Base-by-base conservation (phyloP, 1,140 invertebrate genomes). In the Argopecten irradians region DNA sequence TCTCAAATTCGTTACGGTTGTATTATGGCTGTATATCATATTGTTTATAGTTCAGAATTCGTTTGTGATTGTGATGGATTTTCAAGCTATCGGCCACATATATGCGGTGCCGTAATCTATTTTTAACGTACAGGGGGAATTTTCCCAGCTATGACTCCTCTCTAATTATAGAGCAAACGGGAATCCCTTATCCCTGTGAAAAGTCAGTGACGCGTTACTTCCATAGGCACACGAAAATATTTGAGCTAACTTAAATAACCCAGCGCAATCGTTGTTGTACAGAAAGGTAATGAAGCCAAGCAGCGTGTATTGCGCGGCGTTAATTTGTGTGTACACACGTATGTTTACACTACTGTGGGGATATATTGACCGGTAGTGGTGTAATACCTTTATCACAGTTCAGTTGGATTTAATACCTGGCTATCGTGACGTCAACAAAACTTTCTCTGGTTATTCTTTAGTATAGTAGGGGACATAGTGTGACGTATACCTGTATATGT, bases 221-320 rank as follows among this genome's bases (percentile, higher is more conserved):
- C 55, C 55, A 71, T 71, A 28, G 55, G n/a, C 55, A 71, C 55
- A 71, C 28, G 55, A 28, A 71, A 71, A 71, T 71, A 71, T 71
- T 71, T 71, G n/a, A 28, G 22, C 22, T 71, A 71, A 71, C 55
- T 28, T 71, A 7, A 71, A 71, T 71, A 71, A 71, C 55, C 55
- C 55, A n/a, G 28, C 55, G 55, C 55, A 71, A 71, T 71, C 55
- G n/a, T 71, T 16, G 22, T 71, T 28, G 22, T 71, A 71, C 55
- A 28, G 22, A 28, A 5, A n/a, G 13, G 55, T 71, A n/a, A 28
- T 3, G 1, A 71, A n/a, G 55, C 55, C 5, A 71, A 71, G n/a
- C 22, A n/a, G 55, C 55, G 55, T n/a, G 55, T 28, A 71, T n/a
- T 71, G 16, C 0, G n/a, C 5, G 1, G 16, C 5, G 55, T 71